Evolutionary conservation across 2,888 invertebrate genomes (phyloP), one percentile per base, ranked within the genome.

Genomic region (Lingula anatina): DNA sequence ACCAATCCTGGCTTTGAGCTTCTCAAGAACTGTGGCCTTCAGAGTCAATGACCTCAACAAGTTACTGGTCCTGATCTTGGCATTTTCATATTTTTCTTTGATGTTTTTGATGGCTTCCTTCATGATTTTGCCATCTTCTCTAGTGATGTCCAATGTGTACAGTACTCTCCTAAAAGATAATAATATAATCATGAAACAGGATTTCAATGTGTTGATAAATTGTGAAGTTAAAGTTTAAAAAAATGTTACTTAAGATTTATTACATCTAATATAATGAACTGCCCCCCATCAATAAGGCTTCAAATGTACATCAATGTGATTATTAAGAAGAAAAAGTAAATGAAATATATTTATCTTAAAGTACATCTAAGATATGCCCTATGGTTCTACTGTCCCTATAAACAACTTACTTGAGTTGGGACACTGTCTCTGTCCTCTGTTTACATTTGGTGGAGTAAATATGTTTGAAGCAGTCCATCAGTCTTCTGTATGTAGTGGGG

Each of bases 81-180:
- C 66, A 4, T 60, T 65, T 48, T 73, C 71, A 57, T 66, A 73
- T 51, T 71, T 66, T 3, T 56, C 59, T 15, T 55, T 69, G 48
- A 69, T 66, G 39, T 62, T 64, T 53, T 69, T 70, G 43, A 75
- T 74, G 28, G 65, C 66, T 49, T 73, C 67, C 53, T 66, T 70
- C 72, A 75, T 76, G 37, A 63, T 61, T 49, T 66, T 66, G 26
- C 68, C 67, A 61, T 75, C 75, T 37, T 59, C 62, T 44, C 74
- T 60, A 0, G 75, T 75, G 56, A 69, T 68, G 51, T 73, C 71
- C 47, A 76, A 53, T n/a, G 75, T 73, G n/a, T 65, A 55, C n/a
- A 76, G 42, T 3, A 70, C 72, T 62, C 71, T 72, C 55, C 73
- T 75, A 47, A n/a, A 36, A 46, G 25, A 9, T 18, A 15, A 23